Conservation (phyloP, 1,140 invertebrate species). For the Drosophila parvula region DNA sequence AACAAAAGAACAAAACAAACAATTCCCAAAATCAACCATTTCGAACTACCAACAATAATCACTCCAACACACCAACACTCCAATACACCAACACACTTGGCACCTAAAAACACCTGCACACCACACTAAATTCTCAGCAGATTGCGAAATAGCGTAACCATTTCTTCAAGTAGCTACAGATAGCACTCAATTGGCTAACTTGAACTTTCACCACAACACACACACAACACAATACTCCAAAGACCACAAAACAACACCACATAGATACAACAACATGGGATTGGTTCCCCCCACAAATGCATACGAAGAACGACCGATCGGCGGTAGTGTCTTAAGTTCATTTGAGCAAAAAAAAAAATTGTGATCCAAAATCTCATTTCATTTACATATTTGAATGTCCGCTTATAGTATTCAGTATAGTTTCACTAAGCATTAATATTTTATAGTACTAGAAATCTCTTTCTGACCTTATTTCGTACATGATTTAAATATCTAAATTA, state of each 20-base stretch:
- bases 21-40: conserved; percentile 20
- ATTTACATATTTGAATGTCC: conserved; percentile 8
- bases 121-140: conserved; percentile 20
- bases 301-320: conserved; percentile 61
- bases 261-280: conserved; percentile 28
- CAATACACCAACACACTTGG: conserved; percentile 21
- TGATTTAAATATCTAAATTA: neutral
- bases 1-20: conserved; percentile 35
- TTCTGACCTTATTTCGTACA: neutral
- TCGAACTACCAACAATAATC: conserved; percentile 36
- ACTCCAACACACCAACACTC: conserved; percentile 14
- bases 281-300: conserved; percentile 31
- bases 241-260: conserved; percentile 3
- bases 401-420: neutral
- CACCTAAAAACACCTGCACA: conserved; percentile 7
- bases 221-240: conserved; percentile 9
- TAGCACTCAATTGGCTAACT: conserved; percentile 53
- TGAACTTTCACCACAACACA: conserved; percentile 40
- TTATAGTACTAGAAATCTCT: neutral
- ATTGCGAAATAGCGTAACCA: conserved; percentile 29
- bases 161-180: conserved; percentile 30
- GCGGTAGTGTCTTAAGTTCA: conserved; percentile 51
- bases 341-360: conserved; percentile 67
- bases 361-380: conserved; percentile 7
- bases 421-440: neutral